Evolutionary conservation across 2,113 vertebrate species (phyloP), one percentile per base, ranked within the genome.

Genomic region (Ceuthmochares aereus): DNA sequence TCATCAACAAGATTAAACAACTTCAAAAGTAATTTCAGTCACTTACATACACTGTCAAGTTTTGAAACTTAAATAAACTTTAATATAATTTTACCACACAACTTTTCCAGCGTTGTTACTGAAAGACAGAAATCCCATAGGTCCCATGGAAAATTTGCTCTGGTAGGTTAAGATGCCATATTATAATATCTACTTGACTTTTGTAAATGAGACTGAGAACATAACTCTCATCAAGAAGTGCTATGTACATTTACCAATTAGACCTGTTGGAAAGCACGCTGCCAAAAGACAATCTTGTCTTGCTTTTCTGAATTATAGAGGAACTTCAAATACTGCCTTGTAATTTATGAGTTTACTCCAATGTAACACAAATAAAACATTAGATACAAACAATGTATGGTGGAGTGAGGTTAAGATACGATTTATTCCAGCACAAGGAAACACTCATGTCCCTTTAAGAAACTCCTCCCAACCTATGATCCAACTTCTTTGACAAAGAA

Each of bases 61-160:
- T 90, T 93, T 79, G 64, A 49, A 93, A 84, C 55, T 62, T 54
- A 66, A 86, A 62, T 43, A 45, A 93, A 76, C 19, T 34, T 78
- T 20, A 62, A 15, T 2, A 0, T 40, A 47, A 40, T 55, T 92
- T 83, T 49, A 80, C 52, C 54, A 19, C 26, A 84, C 34, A 45
- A 11, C 60, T 93, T 84, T 85, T 85, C 58, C n/a, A 77, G 20
- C n/a, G 54, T 3, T 84, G 21, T 49, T 89, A 82, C 10, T 21
- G 17, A 84, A 87, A 87, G n/a, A 47, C 58, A 67, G n/a, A 86
- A 91, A 64, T 52, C 13, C 25, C 60, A 60, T 27, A 73, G 22
- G 8, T 70, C 32, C 32, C 59, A 40, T 0, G 70, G 29, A 64
- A 83, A 72, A 63, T 43, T 54, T 79, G 14, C 30, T 59, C 49